Percentiles rank a stretch among this genome's conserved stretches.
These are phyloP conservation scores for Drosophila multiciliata DNA, from an alignment of 2,888 invertebrate genomes.

Conservation along the genomic window DNA sequence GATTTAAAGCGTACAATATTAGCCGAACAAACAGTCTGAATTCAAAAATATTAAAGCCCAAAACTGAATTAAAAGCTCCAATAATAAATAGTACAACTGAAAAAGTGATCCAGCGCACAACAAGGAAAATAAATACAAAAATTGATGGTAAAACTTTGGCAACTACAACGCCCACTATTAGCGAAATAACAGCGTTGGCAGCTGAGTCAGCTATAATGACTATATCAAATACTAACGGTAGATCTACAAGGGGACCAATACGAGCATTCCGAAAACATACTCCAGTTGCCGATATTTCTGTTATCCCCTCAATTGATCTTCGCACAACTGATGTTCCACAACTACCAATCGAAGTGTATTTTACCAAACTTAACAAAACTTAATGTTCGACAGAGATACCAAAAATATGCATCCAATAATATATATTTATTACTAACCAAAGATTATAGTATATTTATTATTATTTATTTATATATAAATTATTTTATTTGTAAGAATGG, in stretches of 20 bases:
- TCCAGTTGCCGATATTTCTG: conserved; percentile 7
- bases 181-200: conserved; percentile 38
- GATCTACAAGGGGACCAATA: conserved; percentile 29
- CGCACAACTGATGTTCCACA: conserved; percentile 38
- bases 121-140: background rate
- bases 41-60: conserved; percentile 19
- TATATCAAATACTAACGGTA: conserved; percentile 56
- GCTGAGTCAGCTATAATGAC: conserved; percentile 66
- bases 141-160: conserved; percentile 8
- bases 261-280: conserved; percentile 31
- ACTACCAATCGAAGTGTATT: conserved; percentile 54
- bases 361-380: conserved; percentile 51
- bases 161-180: conserved; percentile 8
- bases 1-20: conserved; percentile 17
- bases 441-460: conserved; percentile 4
- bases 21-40: conserved; percentile 15
- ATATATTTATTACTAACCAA: conserved; percentile 9
- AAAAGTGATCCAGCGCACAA: background rate
- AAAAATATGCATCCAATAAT: background rate
- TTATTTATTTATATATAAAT: conserved; percentile 1
- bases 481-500: background rate
- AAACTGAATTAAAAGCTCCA: conserved; percentile 6
- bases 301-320: conserved; percentile 16
- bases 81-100: conserved; percentile 2
- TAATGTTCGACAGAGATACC: conserved; percentile 6